Conservation (phyloP, 2,797 vertebrate genomes). For the Hippocampus kuda region DNA sequence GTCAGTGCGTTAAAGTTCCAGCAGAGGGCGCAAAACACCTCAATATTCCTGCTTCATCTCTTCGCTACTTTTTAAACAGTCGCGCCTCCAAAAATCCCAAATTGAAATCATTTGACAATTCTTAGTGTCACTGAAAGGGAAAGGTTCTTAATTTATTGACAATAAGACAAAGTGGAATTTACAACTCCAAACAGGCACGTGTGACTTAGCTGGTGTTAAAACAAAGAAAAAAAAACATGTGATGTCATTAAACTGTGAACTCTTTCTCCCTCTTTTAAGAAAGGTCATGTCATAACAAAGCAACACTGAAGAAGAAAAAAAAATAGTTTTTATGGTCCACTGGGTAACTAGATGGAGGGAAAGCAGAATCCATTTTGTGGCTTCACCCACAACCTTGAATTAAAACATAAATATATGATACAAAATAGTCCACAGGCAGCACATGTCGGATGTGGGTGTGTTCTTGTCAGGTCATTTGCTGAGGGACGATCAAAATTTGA, state of each 20-base stretch:
- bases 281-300: background rate
- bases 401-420: constrained; percentile 6
- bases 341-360: background rate
- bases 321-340: background rate
- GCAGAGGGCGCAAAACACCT: background rate
- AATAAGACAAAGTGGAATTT: constrained; percentile 58
- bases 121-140: constrained; percentile 1
- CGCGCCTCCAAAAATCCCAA: background rate
- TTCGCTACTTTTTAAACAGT: background rate
- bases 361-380: background rate
- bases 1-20: background rate
- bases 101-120: background rate
- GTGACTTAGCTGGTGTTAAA: constrained; percentile 11
- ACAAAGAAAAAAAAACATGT: constrained; percentile 19
- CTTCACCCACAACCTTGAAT: background rate
- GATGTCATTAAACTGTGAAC: constrained; percentile 2
- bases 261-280: background rate
- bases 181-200: constrained; percentile 51
- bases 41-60: background rate
- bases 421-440: constrained; percentile 3
- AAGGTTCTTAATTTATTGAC: constrained; percentile 65
- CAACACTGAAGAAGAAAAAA: background rate
- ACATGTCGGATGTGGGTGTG: background rate
- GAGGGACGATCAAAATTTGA: background rate
- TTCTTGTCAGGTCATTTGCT: background rate